phyloP scores from a whole-genome alignment of 2,113 vertebrate genomes.

The Heptranchias perlo region DNA sequence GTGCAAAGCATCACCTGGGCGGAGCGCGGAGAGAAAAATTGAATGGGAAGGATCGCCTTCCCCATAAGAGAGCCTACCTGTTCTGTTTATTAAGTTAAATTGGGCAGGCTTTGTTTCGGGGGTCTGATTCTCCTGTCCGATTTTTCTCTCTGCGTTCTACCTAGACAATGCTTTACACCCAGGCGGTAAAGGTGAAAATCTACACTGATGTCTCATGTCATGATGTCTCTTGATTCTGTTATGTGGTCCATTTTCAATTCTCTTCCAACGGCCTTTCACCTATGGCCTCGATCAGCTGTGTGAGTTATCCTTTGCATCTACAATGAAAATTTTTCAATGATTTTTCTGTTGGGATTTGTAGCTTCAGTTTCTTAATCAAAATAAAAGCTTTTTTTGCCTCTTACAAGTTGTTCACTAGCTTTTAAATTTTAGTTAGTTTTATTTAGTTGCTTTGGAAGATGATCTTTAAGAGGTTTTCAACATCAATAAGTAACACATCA shows the following conservation, averaged over 20 bases:
- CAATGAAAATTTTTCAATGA: not conserved
- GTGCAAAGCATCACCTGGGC: not conserved
- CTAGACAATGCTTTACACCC: not conserved
- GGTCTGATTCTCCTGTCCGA: not conserved
- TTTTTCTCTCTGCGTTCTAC: not conserved
- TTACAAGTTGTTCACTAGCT: not conserved
- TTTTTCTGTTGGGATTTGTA: not conserved
- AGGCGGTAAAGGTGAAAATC: not conserved
- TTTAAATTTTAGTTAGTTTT: too few species aligned
- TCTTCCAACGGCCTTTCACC: not conserved
- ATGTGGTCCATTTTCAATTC: not conserved
- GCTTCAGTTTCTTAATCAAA: not conserved
- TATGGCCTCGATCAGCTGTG: not conserved
- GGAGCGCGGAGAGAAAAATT: not conserved
- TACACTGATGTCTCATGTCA: not conserved
- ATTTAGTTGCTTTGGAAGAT: not conserved
- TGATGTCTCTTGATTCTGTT: not conserved
- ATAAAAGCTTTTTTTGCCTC: too few species aligned
- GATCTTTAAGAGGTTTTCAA: not conserved
- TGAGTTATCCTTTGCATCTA: not conserved
- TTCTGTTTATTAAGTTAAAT: not conserved
- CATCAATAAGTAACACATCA: not conserved
- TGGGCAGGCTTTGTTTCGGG: not conserved
- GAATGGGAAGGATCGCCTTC: not conserved
- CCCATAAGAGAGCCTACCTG: not conserved